These are phyloP conservation scores for Drosophila melanocephala DNA, from an alignment of 2,888 invertebrate species.

Conservation along the genomic window DNA sequence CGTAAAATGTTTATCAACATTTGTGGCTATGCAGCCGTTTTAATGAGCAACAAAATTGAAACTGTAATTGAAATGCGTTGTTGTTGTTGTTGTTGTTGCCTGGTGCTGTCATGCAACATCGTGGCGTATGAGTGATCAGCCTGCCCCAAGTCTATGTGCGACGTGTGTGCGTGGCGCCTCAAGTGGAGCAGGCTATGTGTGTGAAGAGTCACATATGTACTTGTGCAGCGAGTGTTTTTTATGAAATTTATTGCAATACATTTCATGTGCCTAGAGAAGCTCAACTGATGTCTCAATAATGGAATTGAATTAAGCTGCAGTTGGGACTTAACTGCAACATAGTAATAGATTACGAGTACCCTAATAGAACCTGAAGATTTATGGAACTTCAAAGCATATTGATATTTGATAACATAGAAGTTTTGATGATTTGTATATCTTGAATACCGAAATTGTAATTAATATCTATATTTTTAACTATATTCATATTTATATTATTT, in stretches of 20 bases:
- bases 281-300: constrained; percentile 46
- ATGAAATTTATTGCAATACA: constrained; percentile 44
- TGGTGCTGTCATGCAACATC: constrained; percentile 48
- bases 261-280: constrained; percentile 18
- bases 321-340: not conserved
- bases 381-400: not conserved
- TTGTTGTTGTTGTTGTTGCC: constrained; percentile 18
- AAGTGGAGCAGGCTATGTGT: constrained; percentile 42
- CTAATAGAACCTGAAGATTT: not conserved
- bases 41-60: constrained; percentile 77
- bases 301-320: not conserved
- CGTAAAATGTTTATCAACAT: constrained; percentile 73
- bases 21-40: constrained; percentile 58
- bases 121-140: constrained; percentile 63
- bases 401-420: not conserved
- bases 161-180: constrained; percentile 45
- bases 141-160: constrained; percentile 6
- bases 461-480: not conserved
- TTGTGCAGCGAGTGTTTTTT: constrained; percentile 12
- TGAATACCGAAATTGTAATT: not conserved
- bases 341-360: not conserved
- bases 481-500: not conserved
- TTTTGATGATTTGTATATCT: not conserved
- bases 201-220: constrained; percentile 12
- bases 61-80: constrained; percentile 67